phyloP scores from a whole-genome alignment of 2,113 vertebrate genomes.

The Bos indicus region DNA sequence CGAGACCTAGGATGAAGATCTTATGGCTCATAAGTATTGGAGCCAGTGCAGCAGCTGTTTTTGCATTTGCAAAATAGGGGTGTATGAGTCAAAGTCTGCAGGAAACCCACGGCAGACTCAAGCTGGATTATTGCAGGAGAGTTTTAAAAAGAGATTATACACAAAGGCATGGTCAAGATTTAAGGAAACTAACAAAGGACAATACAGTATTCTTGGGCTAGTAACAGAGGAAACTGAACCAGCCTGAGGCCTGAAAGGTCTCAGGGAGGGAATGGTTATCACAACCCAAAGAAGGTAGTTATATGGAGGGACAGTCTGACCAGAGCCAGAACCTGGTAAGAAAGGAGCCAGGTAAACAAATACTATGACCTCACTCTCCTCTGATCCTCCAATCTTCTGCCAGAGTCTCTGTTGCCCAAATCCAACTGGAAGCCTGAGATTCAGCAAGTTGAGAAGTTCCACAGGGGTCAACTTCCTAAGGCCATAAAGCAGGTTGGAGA shows the following conservation, averaged over 20 bases:
- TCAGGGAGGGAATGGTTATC: too few relatives aligned
- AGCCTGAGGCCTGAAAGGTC: background rate
- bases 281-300: background rate
- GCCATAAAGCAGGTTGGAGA: background rate
- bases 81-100: too few relatives aligned
- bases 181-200: background rate
- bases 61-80: background rate
- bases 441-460: too few relatives aligned
- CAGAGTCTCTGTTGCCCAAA: background rate
- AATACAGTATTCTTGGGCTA: too few relatives aligned
- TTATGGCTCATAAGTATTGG: rapidly evolving
- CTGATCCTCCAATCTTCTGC: background rate
- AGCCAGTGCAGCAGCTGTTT: background rate
- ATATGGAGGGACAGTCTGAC: rapidly evolving
- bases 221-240: background rate
- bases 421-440: background rate
- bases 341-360: background rate
- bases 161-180: background rate
- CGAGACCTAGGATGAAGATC: background rate
- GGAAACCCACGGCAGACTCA: background rate
- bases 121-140: background rate
- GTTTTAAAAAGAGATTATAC: background rate
- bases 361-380: background rate
- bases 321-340: background rate
- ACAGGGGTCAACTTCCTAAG: background rate